Conservation (phyloP, 2,888 invertebrate species). For the Stramonita haemastoma region DNA sequence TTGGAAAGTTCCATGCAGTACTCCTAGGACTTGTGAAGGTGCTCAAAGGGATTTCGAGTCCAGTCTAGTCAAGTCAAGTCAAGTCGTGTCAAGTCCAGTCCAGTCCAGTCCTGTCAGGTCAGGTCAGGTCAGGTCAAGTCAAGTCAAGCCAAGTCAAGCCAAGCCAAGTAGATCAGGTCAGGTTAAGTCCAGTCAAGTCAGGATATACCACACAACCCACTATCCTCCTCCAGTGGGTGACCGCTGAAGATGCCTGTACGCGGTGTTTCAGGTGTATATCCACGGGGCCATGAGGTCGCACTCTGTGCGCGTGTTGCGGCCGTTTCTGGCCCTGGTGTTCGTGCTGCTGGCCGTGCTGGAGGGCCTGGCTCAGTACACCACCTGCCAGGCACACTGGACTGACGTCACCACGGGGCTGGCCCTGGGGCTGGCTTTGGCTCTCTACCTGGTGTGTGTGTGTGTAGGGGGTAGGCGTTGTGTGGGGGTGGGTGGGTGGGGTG, state of each 20-base stretch:
- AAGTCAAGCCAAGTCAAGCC: constrained; percentile 4
- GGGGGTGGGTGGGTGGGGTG: no score
- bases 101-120: not conserved
- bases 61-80: constrained; percentile 5
- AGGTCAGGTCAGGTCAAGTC: constrained; percentile 7
- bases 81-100: not conserved
- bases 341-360: constrained; percentile 77
- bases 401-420: constrained; percentile 78
- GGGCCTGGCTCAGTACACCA: constrained; percentile 77
- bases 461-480: not conserved
- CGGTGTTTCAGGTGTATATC: constrained; percentile 76
- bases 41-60: no score
- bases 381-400: constrained; percentile 77
- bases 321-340: constrained; percentile 78
- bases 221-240: no score
- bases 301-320: constrained; percentile 77
- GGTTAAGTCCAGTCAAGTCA: not conserved
- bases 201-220: no score
- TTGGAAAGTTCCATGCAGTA: no score
- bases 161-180: not conserved
- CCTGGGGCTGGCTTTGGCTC: constrained; percentile 76
- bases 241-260: no score
- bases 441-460: constrained; percentile 75
- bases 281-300: constrained; percentile 78
- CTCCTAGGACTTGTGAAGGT: no score